Conservation (phyloP, 2,888 invertebrate species). For the Eumerus sabulonum region DNA sequence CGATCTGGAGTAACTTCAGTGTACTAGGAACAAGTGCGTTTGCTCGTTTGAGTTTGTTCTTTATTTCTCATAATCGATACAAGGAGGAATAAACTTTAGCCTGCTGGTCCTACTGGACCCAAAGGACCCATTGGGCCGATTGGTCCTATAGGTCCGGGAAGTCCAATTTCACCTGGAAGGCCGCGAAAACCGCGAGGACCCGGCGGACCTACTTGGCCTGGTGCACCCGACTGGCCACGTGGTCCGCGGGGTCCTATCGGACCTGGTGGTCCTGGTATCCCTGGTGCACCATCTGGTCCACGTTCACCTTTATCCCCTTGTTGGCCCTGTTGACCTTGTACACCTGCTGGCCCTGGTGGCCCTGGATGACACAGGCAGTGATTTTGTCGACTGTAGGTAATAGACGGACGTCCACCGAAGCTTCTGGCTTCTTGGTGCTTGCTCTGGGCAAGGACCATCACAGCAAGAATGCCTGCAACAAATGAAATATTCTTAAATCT, state of each 20-base stretch:
- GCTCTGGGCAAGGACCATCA: background rate
- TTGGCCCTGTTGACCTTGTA: slow-evolving; percentile 32
- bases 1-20: slow-evolving; percentile 2
- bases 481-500: too few species aligned
- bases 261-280: slow-evolving; percentile 36
- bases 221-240: slow-evolving; percentile 26
- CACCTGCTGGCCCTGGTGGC: slow-evolving; percentile 40
- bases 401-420: background rate
- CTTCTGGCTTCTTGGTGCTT: too few species aligned
- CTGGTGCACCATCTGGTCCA: slow-evolving; percentile 37
- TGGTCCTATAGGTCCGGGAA: slow-evolving; percentile 28
- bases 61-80: background rate
- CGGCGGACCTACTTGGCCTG: slow-evolving; percentile 34
- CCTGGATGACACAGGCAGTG: slow-evolving; percentile 32
- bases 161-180: slow-evolving; percentile 31
- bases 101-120: slow-evolving; percentile 21
- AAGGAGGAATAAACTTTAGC: background rate
- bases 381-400: slow-evolving; percentile 10
- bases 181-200: slow-evolving; percentile 47
- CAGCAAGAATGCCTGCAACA: slow-evolving; percentile 10
- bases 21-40: too few species aligned
- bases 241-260: slow-evolving; percentile 38
- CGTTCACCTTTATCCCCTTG: slow-evolving; percentile 46
- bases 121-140: slow-evolving; percentile 12
- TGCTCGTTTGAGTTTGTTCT: background rate